Base-by-base conservation (phyloP, 1,140 invertebrate genomes). In the Drosophila leontia region DNA sequence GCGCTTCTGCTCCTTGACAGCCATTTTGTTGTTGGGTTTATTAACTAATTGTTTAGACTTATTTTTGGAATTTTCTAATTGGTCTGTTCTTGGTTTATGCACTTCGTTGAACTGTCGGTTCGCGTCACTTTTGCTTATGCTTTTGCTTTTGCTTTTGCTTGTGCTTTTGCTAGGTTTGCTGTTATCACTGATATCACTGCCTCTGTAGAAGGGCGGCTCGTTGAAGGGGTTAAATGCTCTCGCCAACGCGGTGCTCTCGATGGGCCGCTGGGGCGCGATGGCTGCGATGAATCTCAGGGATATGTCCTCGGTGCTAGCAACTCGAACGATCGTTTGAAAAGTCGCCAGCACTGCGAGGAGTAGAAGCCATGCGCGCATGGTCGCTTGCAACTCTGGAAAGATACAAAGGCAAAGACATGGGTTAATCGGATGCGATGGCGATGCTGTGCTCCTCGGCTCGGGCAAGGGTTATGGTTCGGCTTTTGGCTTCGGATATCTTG, bases 291-390 rank as follows among this genome's bases (percentile, higher is more conserved):
- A 92, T 88, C 84, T 92, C 80, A 74, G 67, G 67, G 85, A 82
- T 91, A 91, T 91, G 84, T 92, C 91, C 85, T 92, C 92, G 91
- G 92, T 93, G 92, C 92, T 92, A 92, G 91, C 91, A 90, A 93
- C 91, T 91, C 87, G 85, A 81, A 91, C 82, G 77, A 92, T 91
- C 79, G 86, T 77, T 91, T 82, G 82, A 88, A 92, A 91, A 82
- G 93, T 93, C 92, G 92, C 92, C 91, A 93, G 92, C 93, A 93
- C 91, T 91, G 88, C 84, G 80, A 93, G 91, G 83, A 94, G 90
- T 93, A 93, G 92, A 93, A 93, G 88, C 93, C 93, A 92, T 87
- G 91, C 93, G 80, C 92, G 93, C 93, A 94, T 94, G 91, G 92
- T 94, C 92, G 93, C 80, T 93, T 93, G 93, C 93, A 92, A 93